Base-by-base conservation (phyloP, 2,113 vertebrate genomes). In the Rhineura floridana region DNA sequence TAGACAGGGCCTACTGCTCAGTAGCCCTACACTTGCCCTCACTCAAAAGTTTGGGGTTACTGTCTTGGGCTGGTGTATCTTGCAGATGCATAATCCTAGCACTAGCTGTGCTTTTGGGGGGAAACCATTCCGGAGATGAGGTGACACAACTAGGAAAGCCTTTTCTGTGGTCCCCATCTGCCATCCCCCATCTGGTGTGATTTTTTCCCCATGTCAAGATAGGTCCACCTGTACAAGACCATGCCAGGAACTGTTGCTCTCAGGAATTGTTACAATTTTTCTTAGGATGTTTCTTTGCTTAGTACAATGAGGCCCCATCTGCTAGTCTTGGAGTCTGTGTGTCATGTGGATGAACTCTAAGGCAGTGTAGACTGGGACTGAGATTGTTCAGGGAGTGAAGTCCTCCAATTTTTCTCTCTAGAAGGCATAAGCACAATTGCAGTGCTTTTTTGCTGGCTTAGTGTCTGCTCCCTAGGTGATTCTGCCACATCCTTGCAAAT, bases 401-500 rank as follows among this genome's bases (percentile, higher is more conserved):
- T 42, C 12, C 67, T 81, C 39, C 78, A 65, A 28, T 50, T 62
- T 82, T 25, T 28, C 70, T 42, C 48, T 75, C 59, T 17, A 17
- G 25, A 59, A 48, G 70, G 39, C 48, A 52, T 52, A 84, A 84
- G 50, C 11, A 44, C 79, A 82, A 73, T 9, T 48, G 15, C 17
- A 19, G 44, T 83, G 87, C 36, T 83, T 86, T 83, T 86, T 77
- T 67, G 5, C 72, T 55, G 59, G 72, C 81, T 83, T 88, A 83
- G 28, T 48, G 33, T 88, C 39, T 65, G 52, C 55, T 83, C 62
- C 55, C 81, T 88, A 59, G 28, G 46, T 52, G 44, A 88, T 88
- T 88, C 62, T 65, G 81, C 80, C 73, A 88, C 87, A 65, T 83
- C 70, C 42, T 70, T 88, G 79, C 59, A 88, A 76, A 77, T 83